Conservation (phyloP, 2,113 vertebrate species). For the Triplophysa rosa region DNA sequence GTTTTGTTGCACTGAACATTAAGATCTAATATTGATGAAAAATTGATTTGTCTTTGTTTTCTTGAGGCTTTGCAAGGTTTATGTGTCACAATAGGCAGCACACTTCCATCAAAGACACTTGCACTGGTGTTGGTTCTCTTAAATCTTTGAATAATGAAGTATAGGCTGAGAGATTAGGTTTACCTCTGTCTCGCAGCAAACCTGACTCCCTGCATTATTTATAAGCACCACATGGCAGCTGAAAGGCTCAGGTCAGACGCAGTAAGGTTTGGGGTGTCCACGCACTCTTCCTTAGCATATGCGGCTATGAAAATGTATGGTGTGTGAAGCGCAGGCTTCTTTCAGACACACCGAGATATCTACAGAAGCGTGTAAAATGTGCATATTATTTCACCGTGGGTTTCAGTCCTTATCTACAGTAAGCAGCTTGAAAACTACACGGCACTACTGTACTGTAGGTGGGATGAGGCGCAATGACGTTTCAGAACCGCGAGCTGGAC, state of each 20-base stretch:
- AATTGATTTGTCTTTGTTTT: too few species aligned
- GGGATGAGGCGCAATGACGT: conserved; percentile 42
- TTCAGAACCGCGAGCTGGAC: conserved; percentile 73
- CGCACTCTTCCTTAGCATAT: not conserved
- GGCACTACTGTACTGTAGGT: conserved; percentile 16
- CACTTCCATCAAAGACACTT: not conserved
- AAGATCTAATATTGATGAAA: too few species aligned
- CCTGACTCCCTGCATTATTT: conserved; percentile 66
- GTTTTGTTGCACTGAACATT: too few species aligned
- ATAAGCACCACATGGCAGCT: conserved; percentile 56
- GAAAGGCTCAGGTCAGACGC: conserved; percentile 13
- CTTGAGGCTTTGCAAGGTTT: not conserved
- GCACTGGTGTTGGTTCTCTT: conserved; percentile 11
- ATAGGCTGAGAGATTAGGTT: conserved; percentile 65
- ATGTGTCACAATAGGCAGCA: not conserved
- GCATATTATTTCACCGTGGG: not conserved
- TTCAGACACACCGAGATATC: not conserved
- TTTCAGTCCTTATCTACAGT: not conserved
- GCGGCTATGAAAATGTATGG: not conserved
- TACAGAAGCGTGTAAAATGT: not conserved
- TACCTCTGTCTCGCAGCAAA: conserved; percentile 54
- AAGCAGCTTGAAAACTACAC: not conserved
- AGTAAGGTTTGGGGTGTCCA: conserved; percentile 4
- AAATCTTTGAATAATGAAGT: conserved; percentile 66
- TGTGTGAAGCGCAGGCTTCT: not conserved